Conservation (phyloP, 2,113 vertebrate genomes). For the Regulus satrapa region DNA sequence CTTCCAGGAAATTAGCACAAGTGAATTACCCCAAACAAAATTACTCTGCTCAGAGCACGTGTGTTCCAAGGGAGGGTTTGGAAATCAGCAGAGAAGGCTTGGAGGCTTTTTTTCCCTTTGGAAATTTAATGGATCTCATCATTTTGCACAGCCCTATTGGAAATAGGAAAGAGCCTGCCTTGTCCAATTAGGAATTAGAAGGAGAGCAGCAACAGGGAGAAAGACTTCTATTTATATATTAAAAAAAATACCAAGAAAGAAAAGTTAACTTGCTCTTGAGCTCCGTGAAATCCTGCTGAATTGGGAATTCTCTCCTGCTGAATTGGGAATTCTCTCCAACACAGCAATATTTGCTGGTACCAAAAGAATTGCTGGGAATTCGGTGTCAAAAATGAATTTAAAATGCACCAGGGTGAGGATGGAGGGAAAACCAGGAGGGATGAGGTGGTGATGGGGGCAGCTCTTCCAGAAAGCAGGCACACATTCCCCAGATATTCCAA, state of each 20-base stretch:
- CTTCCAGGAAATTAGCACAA: slow-evolving; percentile 40
- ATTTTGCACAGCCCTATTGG: slow-evolving; percentile 4
- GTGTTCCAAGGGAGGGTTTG: not conserved
- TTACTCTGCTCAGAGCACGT: slow-evolving; percentile 1
- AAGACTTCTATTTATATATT: not conserved
- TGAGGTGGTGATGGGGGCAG: not conserved
- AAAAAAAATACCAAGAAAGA: not conserved
- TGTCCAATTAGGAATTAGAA: slow-evolving; percentile 43
- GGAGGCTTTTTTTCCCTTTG: not conserved
- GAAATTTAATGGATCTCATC: slow-evolving; percentile 23
- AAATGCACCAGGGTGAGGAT: fast-evolving
- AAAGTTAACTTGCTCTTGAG: not conserved
- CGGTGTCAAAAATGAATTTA: not conserved
- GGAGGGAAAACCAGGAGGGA: not conserved
- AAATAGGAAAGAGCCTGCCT: slow-evolving; percentile 48
- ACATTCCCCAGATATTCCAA: not conserved
- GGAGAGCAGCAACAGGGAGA: slow-evolving; percentile 37
- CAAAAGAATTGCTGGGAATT: not conserved
- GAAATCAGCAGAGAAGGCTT: not conserved
- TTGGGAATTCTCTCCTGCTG: not conserved
- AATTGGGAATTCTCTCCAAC: not conserved
- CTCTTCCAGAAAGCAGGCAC: no score
- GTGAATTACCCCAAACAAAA: slow-evolving; percentile 41
- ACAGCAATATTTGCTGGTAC: not conserved
- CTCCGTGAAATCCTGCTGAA: not conserved